Evolutionary conservation across 2,888 invertebrate genomes (phyloP), one percentile per base, ranked within the genome.

Genomic region (Nyleta sp.): DNA sequence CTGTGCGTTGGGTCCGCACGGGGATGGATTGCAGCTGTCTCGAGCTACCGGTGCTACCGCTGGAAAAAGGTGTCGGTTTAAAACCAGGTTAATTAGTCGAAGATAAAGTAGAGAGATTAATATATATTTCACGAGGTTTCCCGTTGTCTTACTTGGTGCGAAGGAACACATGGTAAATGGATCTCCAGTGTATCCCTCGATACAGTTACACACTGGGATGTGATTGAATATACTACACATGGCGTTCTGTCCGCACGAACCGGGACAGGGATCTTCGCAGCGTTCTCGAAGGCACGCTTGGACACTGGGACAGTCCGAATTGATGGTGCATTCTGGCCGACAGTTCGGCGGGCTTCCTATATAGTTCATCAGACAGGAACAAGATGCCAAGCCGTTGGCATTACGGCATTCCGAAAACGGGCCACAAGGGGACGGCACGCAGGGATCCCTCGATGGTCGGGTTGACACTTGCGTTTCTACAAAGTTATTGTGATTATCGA

Each of bases 171-270:
- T 91, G 31, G 93, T 92, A 86, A 96, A 96, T 33, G 96, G 95
- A 92, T 96, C 95, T 38, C 96, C 96, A 68, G 93, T 93, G 85
- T 93, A 93, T 48, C 94, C 94, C 64, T 89, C 87, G 2, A 92
- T 91, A 86, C 95, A 95, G 20, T 91, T 92, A 80, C 92, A 92
- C 40, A 90, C 89, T 8, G 91, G 91, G 24, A 91, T 89, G 76
- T 91, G 91, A 83, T 91, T 91, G 81, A 84, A 88, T 20, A 91
- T 91, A 33, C 88, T 81, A 81, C 92, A 92, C 62, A 90, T 86
- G n/a, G 92, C 91, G 81, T 91, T 90, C n/a, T 91, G 85, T 11
- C 92, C 92, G 85, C 92, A 92, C 17, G 91, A 91, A 10, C 91
- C 91, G 20, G 88, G 88, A 80, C 92, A 92, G 3, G 92, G 92